A percentile compares a stretch with the other conserved stretches of the same genome.
Evolutionary conservation across 2,888 invertebrate genomes (phyloP).

Genomic region (Tribolium freemani): DNA sequence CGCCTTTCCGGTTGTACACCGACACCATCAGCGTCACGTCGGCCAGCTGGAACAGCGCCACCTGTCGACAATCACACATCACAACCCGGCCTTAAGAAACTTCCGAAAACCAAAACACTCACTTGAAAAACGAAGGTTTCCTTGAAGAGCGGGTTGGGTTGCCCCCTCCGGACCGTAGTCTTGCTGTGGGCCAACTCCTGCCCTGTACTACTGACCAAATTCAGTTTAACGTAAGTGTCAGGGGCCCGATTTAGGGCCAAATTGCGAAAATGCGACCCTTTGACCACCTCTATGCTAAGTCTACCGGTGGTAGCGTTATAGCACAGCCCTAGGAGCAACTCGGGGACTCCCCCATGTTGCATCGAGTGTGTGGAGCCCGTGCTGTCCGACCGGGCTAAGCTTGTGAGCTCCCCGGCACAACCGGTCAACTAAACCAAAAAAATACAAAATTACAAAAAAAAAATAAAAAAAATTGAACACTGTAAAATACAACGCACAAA

Average conservation of each 20-base stretch:
- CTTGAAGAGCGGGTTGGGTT: constrained; percentile 96
- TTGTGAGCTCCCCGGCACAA: constrained; percentile 76
- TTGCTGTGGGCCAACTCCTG: constrained; percentile 95
- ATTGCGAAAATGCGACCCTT: constrained; percentile 82
- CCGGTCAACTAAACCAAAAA: constrained; percentile 68
- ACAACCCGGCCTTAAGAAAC: not conserved
- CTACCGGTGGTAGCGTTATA: constrained; percentile 95
- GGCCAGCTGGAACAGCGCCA: constrained; percentile 93
- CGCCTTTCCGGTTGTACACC: constrained; percentile 91
- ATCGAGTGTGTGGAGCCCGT: constrained; percentile 94
- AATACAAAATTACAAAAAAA: too few species aligned
- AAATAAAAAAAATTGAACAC: too few species aligned
- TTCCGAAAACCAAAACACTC: too few species aligned
- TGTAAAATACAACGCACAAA: too few species aligned
- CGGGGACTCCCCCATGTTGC: constrained; percentile 91
- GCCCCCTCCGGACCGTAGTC: constrained; percentile 91
- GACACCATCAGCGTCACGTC: constrained; percentile 96
- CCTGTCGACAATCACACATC: constrained; percentile 70
- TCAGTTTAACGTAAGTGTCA: constrained; percentile 94
- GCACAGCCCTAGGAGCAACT: constrained; percentile 88
- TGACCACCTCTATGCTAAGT: constrained; percentile 90
- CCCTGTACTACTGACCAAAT: constrained; percentile 91
- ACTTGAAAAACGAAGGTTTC: constrained; percentile 97
- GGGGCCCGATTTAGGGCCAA: constrained; percentile 85
- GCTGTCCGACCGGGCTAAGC: constrained; percentile 91